These are phyloP conservation scores for Hephaestus fuliginosus DNA, from an alignment of 2,797 vertebrate species.

Conservation along the genomic window DNA sequence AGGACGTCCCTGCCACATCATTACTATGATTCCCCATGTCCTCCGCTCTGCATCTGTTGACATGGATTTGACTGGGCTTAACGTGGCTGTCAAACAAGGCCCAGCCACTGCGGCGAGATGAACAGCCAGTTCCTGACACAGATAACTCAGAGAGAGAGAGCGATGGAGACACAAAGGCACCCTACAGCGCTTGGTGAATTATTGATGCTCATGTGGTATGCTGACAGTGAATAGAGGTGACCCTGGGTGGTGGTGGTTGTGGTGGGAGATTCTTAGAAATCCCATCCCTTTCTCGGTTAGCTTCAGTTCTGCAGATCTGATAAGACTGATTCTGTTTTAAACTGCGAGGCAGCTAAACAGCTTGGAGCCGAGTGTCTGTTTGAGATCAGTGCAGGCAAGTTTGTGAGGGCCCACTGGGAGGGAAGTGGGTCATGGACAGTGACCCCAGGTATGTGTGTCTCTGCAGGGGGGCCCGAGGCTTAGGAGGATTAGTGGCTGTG, in stretches of 20 bases:
- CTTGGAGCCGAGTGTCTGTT: slow-evolving; percentile 20
- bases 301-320: slow-evolving; percentile 37
- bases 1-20: slow-evolving; percentile 32
- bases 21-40: slow-evolving; percentile 38
- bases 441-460: slow-evolving; percentile 75
- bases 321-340: slow-evolving; percentile 33
- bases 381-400: slow-evolving; percentile 35
- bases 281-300: slow-evolving; percentile 32
- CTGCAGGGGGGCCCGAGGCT: slow-evolving; percentile 68
- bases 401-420: slow-evolving; percentile 30
- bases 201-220: slow-evolving; percentile 78
- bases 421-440: slow-evolving; percentile 74
- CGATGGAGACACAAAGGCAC: slow-evolving; percentile 72
- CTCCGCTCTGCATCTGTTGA: slow-evolving; percentile 59
- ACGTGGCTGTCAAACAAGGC: slow-evolving; percentile 60
- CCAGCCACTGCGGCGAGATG: slow-evolving; percentile 53
- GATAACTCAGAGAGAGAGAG: slow-evolving; percentile 66
- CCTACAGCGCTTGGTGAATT: slow-evolving; percentile 79
- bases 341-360: slow-evolving; percentile 18
- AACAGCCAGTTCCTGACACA: slow-evolving; percentile 74
- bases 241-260: slow-evolving; percentile 39
- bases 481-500: slow-evolving; percentile 57
- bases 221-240: slow-evolving; percentile 66
- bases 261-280: slow-evolving; percentile 52
- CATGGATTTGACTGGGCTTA: slow-evolving; percentile 63